Evolutionary conservation across 2,797 vertebrate genomes (phyloP).

Genomic region (Synaphobranchus kaupii): DNA sequence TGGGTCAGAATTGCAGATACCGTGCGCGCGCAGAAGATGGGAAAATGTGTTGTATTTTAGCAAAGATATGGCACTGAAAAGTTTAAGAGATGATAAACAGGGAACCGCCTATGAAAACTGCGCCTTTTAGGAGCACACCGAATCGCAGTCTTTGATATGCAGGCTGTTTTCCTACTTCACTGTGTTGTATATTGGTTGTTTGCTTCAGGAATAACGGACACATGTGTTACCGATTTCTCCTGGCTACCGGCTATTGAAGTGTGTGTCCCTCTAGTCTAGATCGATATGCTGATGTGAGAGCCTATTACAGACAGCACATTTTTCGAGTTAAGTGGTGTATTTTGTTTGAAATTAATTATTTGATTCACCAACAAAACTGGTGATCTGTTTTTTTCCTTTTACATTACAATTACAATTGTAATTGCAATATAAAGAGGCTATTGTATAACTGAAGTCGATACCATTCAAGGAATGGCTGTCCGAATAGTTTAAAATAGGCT

Average conservation of each 20-base stretch:
- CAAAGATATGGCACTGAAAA: neutral
- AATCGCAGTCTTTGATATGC: neutral
- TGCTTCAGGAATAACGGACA: neutral
- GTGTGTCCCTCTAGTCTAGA: neutral
- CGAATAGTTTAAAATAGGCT: neutral
- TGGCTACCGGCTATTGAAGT: neutral
- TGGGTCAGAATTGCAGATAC: neutral
- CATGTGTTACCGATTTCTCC: neutral
- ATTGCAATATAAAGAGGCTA: neutral
- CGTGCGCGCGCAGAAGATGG: neutral
- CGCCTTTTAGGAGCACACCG: neutral
- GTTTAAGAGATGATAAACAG: neutral
- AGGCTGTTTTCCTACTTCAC: neutral
- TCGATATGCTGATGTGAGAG: neutral
- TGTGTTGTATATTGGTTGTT: neutral
- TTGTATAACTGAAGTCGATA: neutral
- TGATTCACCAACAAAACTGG: neutral
- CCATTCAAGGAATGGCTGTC: neutral
- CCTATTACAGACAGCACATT: neutral
- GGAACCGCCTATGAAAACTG: constrained; percentile 3
- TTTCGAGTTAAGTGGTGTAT: neutral
- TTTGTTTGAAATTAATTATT: neutral
- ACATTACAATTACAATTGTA: too few species aligned
- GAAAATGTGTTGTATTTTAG: neutral
- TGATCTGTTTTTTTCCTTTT: neutral